These are phyloP conservation scores for Tinamus guttatus DNA, from an alignment of 2,113 vertebrate genomes.

Conservation along the genomic window DNA sequence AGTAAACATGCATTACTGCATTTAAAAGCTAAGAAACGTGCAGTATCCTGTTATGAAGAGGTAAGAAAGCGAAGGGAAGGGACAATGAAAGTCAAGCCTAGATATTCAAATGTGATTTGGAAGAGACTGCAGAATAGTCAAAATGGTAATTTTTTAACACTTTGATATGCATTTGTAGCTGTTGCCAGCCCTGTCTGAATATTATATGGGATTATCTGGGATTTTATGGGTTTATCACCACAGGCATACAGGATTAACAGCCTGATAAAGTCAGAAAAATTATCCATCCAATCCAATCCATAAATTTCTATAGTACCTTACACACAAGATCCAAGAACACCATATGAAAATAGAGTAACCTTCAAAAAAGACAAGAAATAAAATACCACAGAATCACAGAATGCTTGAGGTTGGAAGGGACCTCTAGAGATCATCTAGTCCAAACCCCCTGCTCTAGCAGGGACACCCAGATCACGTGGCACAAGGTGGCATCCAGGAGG, in stretches of 20 bases:
- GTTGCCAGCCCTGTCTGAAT: conserved; percentile 80
- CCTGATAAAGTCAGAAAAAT: conserved; percentile 84
- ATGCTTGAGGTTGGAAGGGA: no score
- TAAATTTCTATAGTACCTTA: conserved; percentile 27
- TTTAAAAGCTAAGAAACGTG: background rate
- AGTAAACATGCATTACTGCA: conserved; percentile 18
- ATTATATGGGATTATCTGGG: conserved; percentile 84
- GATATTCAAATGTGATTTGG: conserved; percentile 68
- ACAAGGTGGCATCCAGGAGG: no score
- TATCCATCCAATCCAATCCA: conserved; percentile 60
- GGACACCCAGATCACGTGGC: no score
- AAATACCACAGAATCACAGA: background rate
- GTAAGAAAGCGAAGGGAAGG: background rate
- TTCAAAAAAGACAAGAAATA: background rate
- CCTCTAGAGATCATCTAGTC: no score
- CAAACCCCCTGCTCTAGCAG: no score
- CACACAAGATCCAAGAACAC: conserved; percentile 15
- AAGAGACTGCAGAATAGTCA: conserved; percentile 74
- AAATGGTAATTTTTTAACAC: conserved; percentile 86
- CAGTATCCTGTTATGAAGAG: background rate
- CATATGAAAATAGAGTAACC: background rate
- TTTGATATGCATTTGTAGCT: conserved; percentile 84
- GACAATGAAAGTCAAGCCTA: conserved; percentile 28
- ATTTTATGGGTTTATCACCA: conserved; percentile 88
- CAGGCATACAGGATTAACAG: conserved; percentile 84